Evolutionary conservation across 2,888 invertebrate genomes (phyloP).

Genomic region (Nebria brevicollis): DNA sequence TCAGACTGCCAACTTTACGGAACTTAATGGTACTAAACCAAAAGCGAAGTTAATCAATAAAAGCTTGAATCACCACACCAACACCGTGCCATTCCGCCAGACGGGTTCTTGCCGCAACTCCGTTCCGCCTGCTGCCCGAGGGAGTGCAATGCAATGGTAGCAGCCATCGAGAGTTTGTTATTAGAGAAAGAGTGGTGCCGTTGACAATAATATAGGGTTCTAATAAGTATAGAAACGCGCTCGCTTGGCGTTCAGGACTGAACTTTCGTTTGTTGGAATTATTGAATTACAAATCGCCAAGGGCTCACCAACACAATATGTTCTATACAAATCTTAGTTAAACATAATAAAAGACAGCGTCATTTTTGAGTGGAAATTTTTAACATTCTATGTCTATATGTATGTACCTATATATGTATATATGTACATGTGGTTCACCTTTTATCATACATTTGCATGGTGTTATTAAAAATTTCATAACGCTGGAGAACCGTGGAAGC

Average conservation of each 20-base stretch:
- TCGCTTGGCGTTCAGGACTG: neutral
- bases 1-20: slow-evolving; percentile 39
- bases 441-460: too few relatives aligned
- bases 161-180: slow-evolving; percentile 26
- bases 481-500: neutral
- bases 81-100: neutral
- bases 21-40: slow-evolving; percentile 46
- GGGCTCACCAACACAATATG: neutral
- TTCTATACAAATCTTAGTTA: neutral
- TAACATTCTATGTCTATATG: too few relatives aligned
- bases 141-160: slow-evolving; percentile 18
- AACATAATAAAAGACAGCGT: neutral
- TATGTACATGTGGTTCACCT: too few relatives aligned
- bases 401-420: too few relatives aligned
- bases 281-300: slow-evolving; percentile 38
- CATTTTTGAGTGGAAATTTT: too few relatives aligned
- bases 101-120: neutral
- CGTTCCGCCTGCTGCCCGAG: neutral
- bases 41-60: slow-evolving; percentile 46
- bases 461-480: neutral
- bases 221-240: neutral
- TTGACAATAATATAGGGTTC: slow-evolving; percentile 37
- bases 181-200: slow-evolving; percentile 28
- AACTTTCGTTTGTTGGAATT: slow-evolving; percentile 30
- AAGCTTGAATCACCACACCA: slow-evolving; percentile 35